phyloP scores from a whole-genome alignment of 2,797 vertebrate genomes.

The Pseudochromis fuscus region DNA sequence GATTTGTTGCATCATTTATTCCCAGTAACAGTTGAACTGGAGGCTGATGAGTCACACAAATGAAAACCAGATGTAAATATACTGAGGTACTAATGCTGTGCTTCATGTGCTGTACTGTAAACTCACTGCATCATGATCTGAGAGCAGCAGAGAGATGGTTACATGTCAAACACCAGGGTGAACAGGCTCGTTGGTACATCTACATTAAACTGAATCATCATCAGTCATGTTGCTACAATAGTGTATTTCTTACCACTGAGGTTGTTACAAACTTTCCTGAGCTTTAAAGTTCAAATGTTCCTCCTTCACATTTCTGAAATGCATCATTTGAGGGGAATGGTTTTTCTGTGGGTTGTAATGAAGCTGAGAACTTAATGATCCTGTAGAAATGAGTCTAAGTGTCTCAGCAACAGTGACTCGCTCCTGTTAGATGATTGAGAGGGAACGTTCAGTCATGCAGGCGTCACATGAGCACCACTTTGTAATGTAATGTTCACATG shows the following conservation, averaged over 20 bases:
- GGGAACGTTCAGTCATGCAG: background rate
- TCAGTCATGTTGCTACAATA: background rate
- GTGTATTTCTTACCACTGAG: background rate
- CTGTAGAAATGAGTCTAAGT: constrained; percentile 8
- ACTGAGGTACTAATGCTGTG: background rate
- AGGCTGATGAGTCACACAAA: constrained; percentile 9
- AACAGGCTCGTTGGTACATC: too few relatives aligned
- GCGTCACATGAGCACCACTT: background rate
- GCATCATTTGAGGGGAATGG: constrained; percentile 6
- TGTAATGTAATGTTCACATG: too few relatives aligned
- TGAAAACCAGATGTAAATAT: constrained; percentile 16
- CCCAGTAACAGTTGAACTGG: background rate
- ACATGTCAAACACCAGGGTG: constrained; percentile 1
- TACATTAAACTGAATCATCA: background rate
- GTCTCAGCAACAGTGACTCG: background rate
- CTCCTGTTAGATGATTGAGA: constrained; percentile 4
- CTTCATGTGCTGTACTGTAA: too few relatives aligned
- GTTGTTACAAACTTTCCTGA: too few relatives aligned
- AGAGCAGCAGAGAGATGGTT: background rate
- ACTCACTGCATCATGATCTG: background rate
- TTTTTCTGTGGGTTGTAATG: constrained; percentile 20
- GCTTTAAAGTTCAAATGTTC: background rate
- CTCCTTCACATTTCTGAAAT: constrained; percentile 16
- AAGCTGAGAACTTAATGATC: constrained; percentile 10
- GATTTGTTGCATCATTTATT: constrained; percentile 8